Evolutionary conservation across 2,113 vertebrate genomes (phyloP).

Genomic region (Nipponia nippon): DNA sequence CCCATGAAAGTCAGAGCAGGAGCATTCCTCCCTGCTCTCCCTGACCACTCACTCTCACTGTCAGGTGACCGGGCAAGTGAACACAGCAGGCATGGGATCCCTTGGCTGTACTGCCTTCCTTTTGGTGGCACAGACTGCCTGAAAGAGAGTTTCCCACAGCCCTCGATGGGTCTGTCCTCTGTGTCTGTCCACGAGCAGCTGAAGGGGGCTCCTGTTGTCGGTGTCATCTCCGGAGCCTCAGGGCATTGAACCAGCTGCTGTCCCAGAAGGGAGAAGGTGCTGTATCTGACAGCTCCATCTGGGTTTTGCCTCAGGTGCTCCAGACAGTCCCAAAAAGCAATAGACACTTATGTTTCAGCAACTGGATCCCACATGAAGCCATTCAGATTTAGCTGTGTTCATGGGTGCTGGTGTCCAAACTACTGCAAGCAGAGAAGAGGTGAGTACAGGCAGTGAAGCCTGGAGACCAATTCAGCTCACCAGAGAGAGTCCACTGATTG

Average conservation of each 20-base stretch:
- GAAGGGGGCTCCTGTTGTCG: background rate
- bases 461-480: background rate
- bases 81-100: background rate
- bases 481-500: no score
- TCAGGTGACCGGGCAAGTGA: background rate
- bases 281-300: background rate
- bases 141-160: background rate
- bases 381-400: background rate
- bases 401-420: background rate
- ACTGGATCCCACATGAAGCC: background rate
- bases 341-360: background rate
- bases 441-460: background rate
- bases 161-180: background rate
- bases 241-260: background rate
- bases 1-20: background rate
- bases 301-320: background rate
- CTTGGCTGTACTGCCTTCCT: background rate
- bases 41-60: accelerated
- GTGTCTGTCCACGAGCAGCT: background rate
- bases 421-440: background rate
- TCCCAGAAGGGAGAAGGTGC: background rate
- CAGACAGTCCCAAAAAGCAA: background rate
- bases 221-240: background rate
- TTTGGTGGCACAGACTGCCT: background rate
- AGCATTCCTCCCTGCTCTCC: background rate